A percentile compares a stretch with the other conserved stretches of the same genome.
phyloP scores from a whole-genome alignment of 92 coral and sea anemone genomes.

The Parazoanthus atlanticus region DNA sequence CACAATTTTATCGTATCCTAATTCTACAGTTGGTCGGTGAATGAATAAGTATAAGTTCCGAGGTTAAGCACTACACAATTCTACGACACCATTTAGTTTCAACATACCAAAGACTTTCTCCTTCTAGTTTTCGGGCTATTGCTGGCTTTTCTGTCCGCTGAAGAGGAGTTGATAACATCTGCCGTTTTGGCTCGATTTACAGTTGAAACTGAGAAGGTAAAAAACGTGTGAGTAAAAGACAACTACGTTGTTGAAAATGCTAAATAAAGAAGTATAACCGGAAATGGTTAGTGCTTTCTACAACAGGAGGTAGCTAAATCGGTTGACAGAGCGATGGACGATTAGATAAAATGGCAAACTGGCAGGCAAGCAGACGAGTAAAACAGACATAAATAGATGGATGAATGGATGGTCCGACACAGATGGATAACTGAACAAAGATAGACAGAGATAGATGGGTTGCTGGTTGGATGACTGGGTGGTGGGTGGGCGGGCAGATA shows the following conservation, averaged over 20 bases:
- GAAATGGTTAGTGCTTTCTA: background rate
- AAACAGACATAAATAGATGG: background rate
- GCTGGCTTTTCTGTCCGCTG: background rate
- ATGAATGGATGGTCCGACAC: background rate
- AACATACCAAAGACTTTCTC: constrained; percentile 14
- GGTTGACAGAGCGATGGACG: background rate
- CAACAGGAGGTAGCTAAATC: background rate
- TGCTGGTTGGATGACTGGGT: background rate
- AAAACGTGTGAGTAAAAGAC: background rate
- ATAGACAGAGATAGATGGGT: too few species aligned
- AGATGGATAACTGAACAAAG: background rate
- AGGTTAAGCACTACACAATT: too few species aligned
- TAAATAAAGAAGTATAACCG: background rate
- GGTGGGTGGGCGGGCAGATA: background rate
- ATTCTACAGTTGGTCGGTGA: too few species aligned
- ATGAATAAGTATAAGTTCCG: too few species aligned
- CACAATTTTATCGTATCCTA: too few species aligned
- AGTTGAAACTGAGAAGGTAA: background rate
- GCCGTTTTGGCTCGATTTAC: constrained; percentile 7
- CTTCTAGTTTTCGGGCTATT: background rate
- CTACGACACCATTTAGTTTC: background rate
- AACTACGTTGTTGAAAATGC: background rate
- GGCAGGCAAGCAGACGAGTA: background rate
- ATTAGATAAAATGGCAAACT: background rate
- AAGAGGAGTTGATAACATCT: background rate